Evolutionary conservation across 2,797 vertebrate species (phyloP).

Genomic region (Microctenopoma lineatum): DNA sequence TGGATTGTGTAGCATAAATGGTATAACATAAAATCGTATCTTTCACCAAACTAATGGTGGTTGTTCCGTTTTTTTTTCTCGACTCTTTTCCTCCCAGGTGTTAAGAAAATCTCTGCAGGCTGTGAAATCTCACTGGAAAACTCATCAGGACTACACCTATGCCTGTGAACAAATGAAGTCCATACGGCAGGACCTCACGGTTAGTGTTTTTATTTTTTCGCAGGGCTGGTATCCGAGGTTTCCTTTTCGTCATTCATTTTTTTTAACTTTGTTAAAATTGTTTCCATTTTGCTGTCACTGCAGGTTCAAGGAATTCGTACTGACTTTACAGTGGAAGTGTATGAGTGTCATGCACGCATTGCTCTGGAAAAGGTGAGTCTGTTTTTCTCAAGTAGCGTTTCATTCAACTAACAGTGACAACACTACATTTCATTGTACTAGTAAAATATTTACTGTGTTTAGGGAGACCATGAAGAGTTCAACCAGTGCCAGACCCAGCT

Average conservation of each 20-base stretch:
- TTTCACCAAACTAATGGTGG: too few relatives aligned
- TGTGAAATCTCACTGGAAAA: conserved; percentile 92
- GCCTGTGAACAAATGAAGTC: conserved; percentile 97
- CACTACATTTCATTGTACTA: neutral
- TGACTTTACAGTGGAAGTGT: conserved; percentile 95
- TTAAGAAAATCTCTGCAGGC: conserved; percentile 87
- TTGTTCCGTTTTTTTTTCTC: neutral
- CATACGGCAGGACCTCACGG: conserved; percentile 94
- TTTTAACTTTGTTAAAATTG: too few relatives aligned
- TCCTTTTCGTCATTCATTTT: neutral
- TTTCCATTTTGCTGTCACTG: neutral
- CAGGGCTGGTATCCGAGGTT: neutral
- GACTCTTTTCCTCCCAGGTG: conserved; percentile 78
- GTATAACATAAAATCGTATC: too few relatives aligned
- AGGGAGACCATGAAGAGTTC: conserved; percentile 96
- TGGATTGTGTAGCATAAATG: too few relatives aligned
- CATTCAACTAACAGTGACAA: neutral
- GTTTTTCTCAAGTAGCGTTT: neutral
- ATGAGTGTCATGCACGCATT: conserved; percentile 94
- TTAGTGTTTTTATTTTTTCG: conserved; percentile 60
- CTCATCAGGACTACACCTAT: conserved; percentile 91
- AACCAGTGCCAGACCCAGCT: conserved; percentile 96
- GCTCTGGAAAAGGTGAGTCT: conserved; percentile 90
- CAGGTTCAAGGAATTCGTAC: conserved; percentile 94
- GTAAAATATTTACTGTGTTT: conserved; percentile 3